A percentile compares a stretch with the other conserved stretches of the same genome.
Evolutionary conservation across 2,888 invertebrate species (phyloP).

Genomic region (Cordilura impudica): DNA sequence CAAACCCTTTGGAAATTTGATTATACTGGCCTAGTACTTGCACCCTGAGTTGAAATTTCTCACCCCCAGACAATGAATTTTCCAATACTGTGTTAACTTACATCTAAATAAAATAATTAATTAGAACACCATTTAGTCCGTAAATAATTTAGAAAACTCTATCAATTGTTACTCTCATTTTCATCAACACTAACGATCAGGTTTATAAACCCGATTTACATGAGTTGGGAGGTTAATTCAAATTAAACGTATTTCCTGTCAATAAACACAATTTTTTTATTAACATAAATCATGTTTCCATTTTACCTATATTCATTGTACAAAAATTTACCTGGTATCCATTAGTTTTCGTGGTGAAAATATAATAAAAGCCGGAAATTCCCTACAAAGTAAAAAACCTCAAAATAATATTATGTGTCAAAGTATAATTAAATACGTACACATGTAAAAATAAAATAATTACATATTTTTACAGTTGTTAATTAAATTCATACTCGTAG

Average conservation of each 20-base stretch:
- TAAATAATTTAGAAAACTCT: too few relatives aligned
- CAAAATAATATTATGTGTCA: constrained; percentile 30
- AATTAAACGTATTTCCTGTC: not conserved
- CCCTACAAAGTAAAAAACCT: not conserved
- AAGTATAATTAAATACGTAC: constrained; percentile 3
- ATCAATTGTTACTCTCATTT: too few relatives aligned
- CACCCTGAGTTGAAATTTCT: too few relatives aligned
- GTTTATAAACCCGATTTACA: too few relatives aligned
- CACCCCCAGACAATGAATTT: too few relatives aligned
- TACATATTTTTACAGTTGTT: constrained; percentile 33
- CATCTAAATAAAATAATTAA: too few relatives aligned
- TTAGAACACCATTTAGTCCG: too few relatives aligned
- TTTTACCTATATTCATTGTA: constrained; percentile 14
- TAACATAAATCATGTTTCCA: constrained; percentile 16
- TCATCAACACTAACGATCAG: too few relatives aligned
- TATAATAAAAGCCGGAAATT: constrained; percentile 37
- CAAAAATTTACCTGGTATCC: constrained; percentile 11
- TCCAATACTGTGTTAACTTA: too few relatives aligned
- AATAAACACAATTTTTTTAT: constrained; percentile 15
- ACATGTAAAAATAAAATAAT: constrained; percentile 41
- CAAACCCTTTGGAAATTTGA: too few relatives aligned
- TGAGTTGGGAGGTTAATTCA: too few relatives aligned
- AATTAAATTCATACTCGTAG: constrained; percentile 34
- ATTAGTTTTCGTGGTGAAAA: not conserved
- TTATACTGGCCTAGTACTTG: too few relatives aligned